These are phyloP conservation scores for Percina caprodes DNA, from an alignment of 2,113 vertebrate species.

Conservation along the genomic window DNA sequence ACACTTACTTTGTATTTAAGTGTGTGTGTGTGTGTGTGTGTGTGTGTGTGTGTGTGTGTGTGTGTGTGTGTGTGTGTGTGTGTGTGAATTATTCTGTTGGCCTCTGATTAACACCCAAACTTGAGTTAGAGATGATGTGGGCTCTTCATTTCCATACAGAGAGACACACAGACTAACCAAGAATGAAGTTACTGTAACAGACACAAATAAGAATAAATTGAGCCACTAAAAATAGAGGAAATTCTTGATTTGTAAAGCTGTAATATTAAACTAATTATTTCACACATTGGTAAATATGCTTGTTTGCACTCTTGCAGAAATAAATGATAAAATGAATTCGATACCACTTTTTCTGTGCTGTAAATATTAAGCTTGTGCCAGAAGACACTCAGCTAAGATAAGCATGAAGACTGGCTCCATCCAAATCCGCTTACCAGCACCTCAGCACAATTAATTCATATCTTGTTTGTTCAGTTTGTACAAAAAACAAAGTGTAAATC, in stretches of 20 bases:
- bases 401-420: background rate
- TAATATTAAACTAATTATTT: background rate
- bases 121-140: background rate
- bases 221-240: background rate
- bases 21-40: no score
- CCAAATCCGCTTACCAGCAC: background rate
- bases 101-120: conserved; percentile 32
- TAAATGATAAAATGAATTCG: background rate
- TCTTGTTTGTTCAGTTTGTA: background rate
- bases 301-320: background rate
- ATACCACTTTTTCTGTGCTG: background rate
- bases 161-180: background rate
- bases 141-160: conserved; percentile 5
- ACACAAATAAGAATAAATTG: background rate
- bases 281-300: background rate
- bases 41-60: no score
- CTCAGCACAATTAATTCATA: background rate
- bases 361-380: background rate
- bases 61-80: no score
- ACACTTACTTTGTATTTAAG: conserved; percentile 30
- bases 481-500: background rate
- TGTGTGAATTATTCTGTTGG: conserved; percentile 11
- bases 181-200: background rate
- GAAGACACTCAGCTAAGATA: background rate
- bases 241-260: background rate